Evolutionary conservation across 2,113 vertebrate genomes (phyloP).

Genomic region (Anser brachyrhynchus): DNA sequence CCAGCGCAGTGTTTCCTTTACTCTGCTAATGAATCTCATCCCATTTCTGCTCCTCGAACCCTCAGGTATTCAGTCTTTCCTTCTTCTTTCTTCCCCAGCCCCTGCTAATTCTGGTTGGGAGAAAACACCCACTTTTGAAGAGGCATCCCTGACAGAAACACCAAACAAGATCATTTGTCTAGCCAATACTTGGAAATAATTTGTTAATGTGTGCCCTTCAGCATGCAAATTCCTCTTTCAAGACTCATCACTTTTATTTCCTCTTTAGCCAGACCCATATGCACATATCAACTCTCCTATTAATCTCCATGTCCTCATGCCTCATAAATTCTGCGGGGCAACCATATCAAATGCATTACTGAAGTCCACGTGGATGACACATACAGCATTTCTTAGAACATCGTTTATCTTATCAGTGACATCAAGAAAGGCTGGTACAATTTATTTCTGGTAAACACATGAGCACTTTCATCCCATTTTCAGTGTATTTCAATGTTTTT

Average conservation of each 20-base stretch:
- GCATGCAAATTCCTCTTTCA: conserved; percentile 38
- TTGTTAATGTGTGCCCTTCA: conserved; percentile 37
- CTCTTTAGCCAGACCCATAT: not conserved
- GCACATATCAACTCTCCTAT: not conserved
- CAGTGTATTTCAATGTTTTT: conserved; percentile 23
- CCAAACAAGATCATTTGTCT: not conserved
- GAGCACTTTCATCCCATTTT: not conserved
- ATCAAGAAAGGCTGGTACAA: not conserved
- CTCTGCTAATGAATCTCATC: not conserved
- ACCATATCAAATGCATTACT: conserved; percentile 16
- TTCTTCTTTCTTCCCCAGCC: too few relatives aligned
- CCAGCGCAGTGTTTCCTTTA: not conserved
- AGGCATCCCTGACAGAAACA: not conserved
- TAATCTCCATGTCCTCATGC: not conserved
- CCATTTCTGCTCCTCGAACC: not conserved
- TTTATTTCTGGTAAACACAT: conserved; percentile 16
- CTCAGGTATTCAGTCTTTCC: not conserved
- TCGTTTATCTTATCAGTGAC: conserved; percentile 1
- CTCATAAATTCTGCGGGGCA: conserved; percentile 45
- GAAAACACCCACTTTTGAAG: not conserved
- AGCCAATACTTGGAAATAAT: conserved; percentile 8
- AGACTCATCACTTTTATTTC: conserved; percentile 49
- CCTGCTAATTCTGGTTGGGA: not conserved
- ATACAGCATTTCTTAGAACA: conserved; percentile 13
- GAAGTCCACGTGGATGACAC: not conserved